Percentiles rank a stretch among this genome's conserved stretches.
Evolutionary conservation across 2,113 vertebrate species (phyloP).

Genomic region (Muscicapa adusta): DNA sequence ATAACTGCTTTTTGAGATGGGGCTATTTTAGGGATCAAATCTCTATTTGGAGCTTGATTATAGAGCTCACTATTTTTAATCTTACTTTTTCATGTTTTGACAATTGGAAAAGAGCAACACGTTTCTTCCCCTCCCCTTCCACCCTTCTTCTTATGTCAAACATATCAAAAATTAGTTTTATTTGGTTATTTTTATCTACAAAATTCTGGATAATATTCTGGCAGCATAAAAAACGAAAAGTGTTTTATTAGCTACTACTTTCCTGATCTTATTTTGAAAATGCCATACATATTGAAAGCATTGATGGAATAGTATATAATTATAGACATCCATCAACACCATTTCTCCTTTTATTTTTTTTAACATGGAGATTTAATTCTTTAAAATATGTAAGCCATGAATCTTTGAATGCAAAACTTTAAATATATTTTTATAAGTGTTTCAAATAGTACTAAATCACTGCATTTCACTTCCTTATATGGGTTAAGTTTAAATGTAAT

Average conservation of each 20-base stretch:
- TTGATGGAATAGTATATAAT: neutral
- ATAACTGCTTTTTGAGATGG: neutral
- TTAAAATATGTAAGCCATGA: neutral
- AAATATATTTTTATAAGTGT: neutral
- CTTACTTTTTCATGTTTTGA: neutral
- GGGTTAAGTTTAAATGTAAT: conserved; percentile 10
- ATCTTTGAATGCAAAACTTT: neutral
- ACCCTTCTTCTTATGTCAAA: neutral
- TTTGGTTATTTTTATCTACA: neutral
- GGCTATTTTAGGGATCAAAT: neutral
- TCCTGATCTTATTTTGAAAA: neutral
- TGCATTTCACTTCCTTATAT: neutral
- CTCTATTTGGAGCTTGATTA: neutral
- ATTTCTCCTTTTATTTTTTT: neutral
- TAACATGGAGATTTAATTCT: neutral
- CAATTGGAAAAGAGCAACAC: neutral
- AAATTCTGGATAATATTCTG: neutral
- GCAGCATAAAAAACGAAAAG: neutral
- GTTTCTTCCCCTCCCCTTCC: neutral
- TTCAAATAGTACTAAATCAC: neutral
- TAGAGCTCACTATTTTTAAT: neutral
- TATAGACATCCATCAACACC: neutral
- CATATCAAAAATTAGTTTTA: neutral
- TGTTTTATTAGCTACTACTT: neutral
- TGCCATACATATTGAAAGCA: neutral